Conservation (phyloP, 2,113 vertebrate genomes). For the Myrmecophaga tridactyla region DNA sequence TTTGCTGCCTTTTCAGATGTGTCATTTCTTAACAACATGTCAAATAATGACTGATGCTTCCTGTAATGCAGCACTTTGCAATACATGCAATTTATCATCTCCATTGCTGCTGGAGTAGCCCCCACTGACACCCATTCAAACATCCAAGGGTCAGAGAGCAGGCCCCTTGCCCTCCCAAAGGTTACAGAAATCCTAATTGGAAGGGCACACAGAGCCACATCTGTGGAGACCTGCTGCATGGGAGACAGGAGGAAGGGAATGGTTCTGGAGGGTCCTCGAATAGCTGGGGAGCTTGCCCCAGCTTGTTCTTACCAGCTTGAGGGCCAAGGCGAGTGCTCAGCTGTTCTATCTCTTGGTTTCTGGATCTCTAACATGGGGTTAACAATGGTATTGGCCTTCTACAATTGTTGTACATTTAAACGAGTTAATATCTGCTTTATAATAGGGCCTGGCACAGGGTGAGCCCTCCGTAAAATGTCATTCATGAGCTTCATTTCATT, state of each 20-base stretch:
- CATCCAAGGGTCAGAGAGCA: not conserved
- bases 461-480: not conserved
- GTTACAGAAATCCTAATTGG: rapidly evolving
- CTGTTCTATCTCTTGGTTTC: not conserved
- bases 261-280: too few species aligned
- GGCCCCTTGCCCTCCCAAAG: not conserved
- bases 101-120: too few species aligned
- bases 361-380: not conserved
- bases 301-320: not conserved
- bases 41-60: not conserved
- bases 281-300: too few species aligned
- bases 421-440: not conserved
- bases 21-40: not conserved
- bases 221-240: not conserved
- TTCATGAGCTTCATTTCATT: not conserved
- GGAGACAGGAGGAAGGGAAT: too few species aligned
- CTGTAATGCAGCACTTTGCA: rapidly evolving
- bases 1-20: rapidly evolving
- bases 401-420: not conserved
- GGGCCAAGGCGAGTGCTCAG: too few species aligned
- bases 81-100: not conserved
- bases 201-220: too few species aligned
- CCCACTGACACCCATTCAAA: too few species aligned
- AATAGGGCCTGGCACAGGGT: not conserved
- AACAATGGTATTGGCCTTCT: rapidly evolving